Evolutionary conservation across 64 coral and sea anemone genomes (phyloP), one percentile per base, ranked within the genome.

Genomic region (Dendrophyllia cribrosa): DNA sequence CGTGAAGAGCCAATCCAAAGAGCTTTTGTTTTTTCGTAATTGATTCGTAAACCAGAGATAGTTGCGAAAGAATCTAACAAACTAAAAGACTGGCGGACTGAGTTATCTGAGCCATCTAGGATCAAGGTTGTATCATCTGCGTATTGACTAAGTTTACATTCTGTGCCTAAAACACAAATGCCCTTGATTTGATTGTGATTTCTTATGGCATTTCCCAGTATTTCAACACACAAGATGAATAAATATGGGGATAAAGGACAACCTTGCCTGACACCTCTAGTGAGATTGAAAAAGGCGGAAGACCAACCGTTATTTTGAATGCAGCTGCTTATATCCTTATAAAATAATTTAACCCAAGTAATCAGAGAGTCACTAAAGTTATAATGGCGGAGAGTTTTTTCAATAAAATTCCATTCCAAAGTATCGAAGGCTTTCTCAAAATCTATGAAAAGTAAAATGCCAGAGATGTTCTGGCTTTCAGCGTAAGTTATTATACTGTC

Each of bases 251-350:
- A 70, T 70, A 51, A 43, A 16, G 20, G 43, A 52, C 12, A 51
- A 22, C 63, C 48, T 86, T 47, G 67, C 43, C 51, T 47, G 9
- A 51, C 66, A 22, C 50, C 85, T 72, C 46, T 87, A 50, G n/a
- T 71, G 67, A 87, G 69, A 44, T 74, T 34, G 43, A 74, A 74
- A 45, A 74, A 74, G 70, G 26, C 43, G 70, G 70, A 74, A 45
- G 70, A 70, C 67, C 24, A n/a, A 74, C 70, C 26, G 14, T 74
- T 46, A 16, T 74, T 74, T 74, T 74, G 70, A 45, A 48, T 74
- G 6, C 70, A 74, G 70, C 70, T 74, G 26, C 25, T 74, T 11
- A 74, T 74, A 46, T 45, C 43, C 14, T 15, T 74, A 45, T 74
- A 73, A 14, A 73, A 73, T 73, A 73, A 43, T 73, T 73, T 73